A percentile compares a stretch with the other conserved stretches of the same genome.
Conservation (phyloP, 1,140 invertebrate species). For the Penaeus chinensis region DNA sequence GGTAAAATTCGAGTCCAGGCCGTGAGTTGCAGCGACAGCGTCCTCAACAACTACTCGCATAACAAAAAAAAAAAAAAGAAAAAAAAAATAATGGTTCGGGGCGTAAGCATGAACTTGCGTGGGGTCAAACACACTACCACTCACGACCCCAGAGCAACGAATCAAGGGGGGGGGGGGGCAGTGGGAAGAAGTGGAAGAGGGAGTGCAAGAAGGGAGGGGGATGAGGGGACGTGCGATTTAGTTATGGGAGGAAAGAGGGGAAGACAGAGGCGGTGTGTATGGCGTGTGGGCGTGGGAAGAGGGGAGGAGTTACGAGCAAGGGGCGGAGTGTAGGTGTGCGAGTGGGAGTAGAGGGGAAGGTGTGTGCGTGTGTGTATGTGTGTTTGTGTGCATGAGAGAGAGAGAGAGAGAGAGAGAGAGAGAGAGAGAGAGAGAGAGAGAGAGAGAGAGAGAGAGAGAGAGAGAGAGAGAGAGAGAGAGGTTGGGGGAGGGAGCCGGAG, state of each 20-base stretch:
- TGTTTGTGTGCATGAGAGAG: background rate
- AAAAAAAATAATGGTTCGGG: too few species aligned
- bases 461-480: background rate
- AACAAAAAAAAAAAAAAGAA: too few species aligned
- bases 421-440: background rate
- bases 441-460: background rate
- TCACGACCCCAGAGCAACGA: too few species aligned
- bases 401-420: background rate
- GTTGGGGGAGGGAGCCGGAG: background rate
- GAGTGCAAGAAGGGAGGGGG: background rate
- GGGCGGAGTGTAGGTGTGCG: background rate
- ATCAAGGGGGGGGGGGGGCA: background rate
- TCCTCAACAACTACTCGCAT: too few species aligned
- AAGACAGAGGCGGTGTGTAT: background rate
- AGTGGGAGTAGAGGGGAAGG: background rate
- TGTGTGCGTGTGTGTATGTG: slow-evolving; percentile 9
- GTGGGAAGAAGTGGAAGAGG: slow-evolving; percentile 5
- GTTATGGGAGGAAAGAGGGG: slow-evolving; percentile 12
- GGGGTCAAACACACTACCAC: too few species aligned
- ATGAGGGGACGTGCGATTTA: slow-evolving; percentile 42
- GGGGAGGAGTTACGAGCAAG: too few species aligned
- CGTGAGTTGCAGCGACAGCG: too few species aligned
- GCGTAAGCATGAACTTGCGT: too few species aligned
- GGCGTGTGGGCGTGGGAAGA: background rate
- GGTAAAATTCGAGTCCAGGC: too few species aligned